A percentile compares a stretch with the other conserved stretches of the same genome.
phyloP scores from a whole-genome alignment of 2,888 invertebrate genomes.

The Archips xylosteana region DNA sequence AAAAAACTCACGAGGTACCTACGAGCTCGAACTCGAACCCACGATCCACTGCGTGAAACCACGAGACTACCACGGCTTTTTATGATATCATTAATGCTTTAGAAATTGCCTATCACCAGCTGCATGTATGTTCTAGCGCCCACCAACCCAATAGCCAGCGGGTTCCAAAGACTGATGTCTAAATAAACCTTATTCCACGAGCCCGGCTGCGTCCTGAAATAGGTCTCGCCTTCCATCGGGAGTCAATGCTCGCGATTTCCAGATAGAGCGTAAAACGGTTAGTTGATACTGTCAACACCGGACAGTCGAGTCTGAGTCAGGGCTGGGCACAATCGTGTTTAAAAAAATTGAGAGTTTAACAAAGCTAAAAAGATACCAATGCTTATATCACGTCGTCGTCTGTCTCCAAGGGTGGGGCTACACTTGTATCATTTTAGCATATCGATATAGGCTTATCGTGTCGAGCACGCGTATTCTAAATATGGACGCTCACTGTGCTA shows the following conservation, averaged over 20 bases:
- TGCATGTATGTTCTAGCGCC: neutral
- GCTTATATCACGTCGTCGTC: no score
- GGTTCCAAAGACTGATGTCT: neutral
- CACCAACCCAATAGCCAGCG: neutral
- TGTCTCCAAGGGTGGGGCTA: no score
- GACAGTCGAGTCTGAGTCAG: neutral
- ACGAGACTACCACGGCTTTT: no score
- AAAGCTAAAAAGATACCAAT: no score
- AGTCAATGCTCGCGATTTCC: constrained; percentile 21
- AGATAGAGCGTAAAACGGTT: constrained; percentile 18
- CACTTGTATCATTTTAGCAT: no score
- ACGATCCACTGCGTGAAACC: no score
- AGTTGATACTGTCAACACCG: constrained; percentile 18
- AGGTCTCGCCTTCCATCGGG: neutral
- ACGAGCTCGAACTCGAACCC: no score
- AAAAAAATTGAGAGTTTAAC: neutral
- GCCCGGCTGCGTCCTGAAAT: neutral
- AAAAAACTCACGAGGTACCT: no score
- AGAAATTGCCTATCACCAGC: neutral
- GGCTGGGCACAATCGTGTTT: neutral
- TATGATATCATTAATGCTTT: neutral
- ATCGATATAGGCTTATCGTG: no score
- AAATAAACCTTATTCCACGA: neutral
- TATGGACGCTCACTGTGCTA: no score
- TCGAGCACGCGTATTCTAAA: no score